Conservation (phyloP, 2,888 invertebrate genomes). For the Rapana venosa region DNA sequence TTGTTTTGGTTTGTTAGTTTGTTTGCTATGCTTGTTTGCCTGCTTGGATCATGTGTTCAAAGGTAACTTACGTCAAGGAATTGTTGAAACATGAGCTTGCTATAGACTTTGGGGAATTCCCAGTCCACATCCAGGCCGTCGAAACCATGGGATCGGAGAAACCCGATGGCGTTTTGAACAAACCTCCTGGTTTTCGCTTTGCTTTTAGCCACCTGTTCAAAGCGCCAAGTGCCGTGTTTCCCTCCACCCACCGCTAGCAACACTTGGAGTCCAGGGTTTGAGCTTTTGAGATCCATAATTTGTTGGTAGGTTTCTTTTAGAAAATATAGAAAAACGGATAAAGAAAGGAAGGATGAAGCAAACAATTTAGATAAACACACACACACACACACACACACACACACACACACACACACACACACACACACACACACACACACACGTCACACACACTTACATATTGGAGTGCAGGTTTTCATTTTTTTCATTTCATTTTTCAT, state of each 20-base stretch:
- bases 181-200: neutral
- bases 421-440: too few species aligned
- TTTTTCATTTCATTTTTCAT: too few species aligned
- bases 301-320: neutral
- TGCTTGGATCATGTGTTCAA: too few species aligned
- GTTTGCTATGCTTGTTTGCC: too few species aligned
- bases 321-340: too few species aligned
- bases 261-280: constrained; percentile 13
- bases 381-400: too few species aligned
- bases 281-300: neutral
- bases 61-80: neutral
- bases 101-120: neutral
- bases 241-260: constrained; percentile 11
- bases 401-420: too few species aligned
- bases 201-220: neutral
- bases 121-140: constrained; percentile 26
- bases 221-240: neutral
- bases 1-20: too few species aligned
- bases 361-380: too few species aligned
- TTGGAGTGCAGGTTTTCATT: too few species aligned
- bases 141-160: neutral
- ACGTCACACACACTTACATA: too few species aligned
- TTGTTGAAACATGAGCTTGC: neutral
- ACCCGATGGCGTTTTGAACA: neutral
- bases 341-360: too few species aligned